Conservation (phyloP, 2,797 vertebrate species). For the Bufotes viridis region DNA sequence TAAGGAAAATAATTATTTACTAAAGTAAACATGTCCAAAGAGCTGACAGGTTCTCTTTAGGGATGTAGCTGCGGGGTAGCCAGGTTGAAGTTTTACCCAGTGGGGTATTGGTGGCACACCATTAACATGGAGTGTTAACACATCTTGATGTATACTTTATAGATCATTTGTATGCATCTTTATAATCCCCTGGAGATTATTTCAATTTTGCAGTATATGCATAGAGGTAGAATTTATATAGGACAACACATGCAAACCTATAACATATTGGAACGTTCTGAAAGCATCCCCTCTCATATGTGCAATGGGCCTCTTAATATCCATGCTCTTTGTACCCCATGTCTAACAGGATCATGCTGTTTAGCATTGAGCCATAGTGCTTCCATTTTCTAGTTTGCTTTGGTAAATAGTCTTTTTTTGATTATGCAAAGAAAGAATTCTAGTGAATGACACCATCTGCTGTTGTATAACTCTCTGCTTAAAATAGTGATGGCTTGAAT, state of each 20-base stretch:
- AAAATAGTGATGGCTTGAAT: slow-evolving; percentile 41
- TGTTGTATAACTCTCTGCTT: slow-evolving; percentile 26
- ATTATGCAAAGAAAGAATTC: slow-evolving; percentile 45
- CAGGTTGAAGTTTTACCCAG: too few species aligned
- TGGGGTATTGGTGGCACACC: too few species aligned
- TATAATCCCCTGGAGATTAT: not conserved
- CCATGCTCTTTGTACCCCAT: slow-evolving; percentile 38
- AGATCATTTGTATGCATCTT: not conserved
- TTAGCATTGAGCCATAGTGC: slow-evolving; percentile 47
- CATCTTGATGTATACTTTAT: too few species aligned
- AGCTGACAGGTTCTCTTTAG: too few species aligned
- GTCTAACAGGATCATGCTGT: slow-evolving; percentile 58
- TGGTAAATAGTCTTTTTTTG: slow-evolving; percentile 50
- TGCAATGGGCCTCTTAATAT: not conserved
- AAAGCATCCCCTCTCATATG: not conserved
- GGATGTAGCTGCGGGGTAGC: too few species aligned
- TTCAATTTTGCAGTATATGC: not conserved
- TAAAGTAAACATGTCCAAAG: too few species aligned
- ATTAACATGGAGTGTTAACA: too few species aligned
- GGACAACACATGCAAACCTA: not conserved
- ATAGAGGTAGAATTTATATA: not conserved
- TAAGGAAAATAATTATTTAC: too few species aligned
- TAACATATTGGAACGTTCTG: slow-evolving; percentile 1
- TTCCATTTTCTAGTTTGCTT: slow-evolving; percentile 45
- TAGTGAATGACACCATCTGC: slow-evolving; percentile 52